These are phyloP conservation scores for Pachypsylla venusta DNA, from an alignment of 1,140 invertebrate genomes.

Conservation along the genomic window DNA sequence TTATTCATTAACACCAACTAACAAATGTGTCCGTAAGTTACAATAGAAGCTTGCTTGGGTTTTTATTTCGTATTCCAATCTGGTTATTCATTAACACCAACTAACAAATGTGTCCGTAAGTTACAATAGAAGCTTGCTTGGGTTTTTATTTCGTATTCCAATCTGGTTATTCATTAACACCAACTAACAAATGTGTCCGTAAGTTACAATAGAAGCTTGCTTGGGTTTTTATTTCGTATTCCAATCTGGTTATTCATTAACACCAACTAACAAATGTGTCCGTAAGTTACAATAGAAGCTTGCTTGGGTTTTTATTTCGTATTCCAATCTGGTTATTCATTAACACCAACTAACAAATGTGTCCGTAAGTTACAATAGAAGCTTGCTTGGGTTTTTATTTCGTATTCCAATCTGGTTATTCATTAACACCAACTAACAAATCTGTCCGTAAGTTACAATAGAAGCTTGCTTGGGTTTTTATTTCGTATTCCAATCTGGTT, in stretches of 20 bases:
- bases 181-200: slow-evolving; percentile 42
- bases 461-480: no score
- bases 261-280: slow-evolving; percentile 39
- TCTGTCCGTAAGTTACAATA: slow-evolving; percentile 46
- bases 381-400: no score
- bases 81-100: slow-evolving; percentile 43
- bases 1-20: slow-evolving; percentile 39
- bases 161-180: slow-evolving; percentile 44
- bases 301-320: no score
- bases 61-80: no score
- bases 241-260: slow-evolving; percentile 47
- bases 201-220: no score
- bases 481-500: no score
- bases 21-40: slow-evolving; percentile 43
- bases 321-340: slow-evolving; percentile 49
- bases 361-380: slow-evolving; percentile 42
- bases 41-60: no score
- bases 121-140: no score
- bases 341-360: slow-evolving; percentile 40
- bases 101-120: slow-evolving; percentile 43
- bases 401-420: no score
- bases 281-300: no score
- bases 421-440: slow-evolving; percentile 36
- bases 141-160: no score
- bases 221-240: no score